A percentile compares a stretch with the other conserved stretches of the same genome.
phyloP scores from a whole-genome alignment of 1,140 invertebrate genomes.

The Drosophila melanogaster region Release_6_plus_ISO1_MT NT_033779.5:15571501-15572000 shows the following conservation, averaged over 20 bases:
- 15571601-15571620: neutral
- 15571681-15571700: constrained; percentile 69
- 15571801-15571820: constrained; percentile 62
- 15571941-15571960: constrained; percentile 67
- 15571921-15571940: constrained; percentile 70
- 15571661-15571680: constrained; percentile 59
- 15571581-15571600: neutral
- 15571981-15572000: constrained; percentile 57
- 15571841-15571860: constrained; percentile 64
- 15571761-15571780: constrained; percentile 5
- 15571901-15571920: constrained; percentile 66
- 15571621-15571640: constrained; percentile 13
- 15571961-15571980: constrained; percentile 7
- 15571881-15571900: constrained; percentile 25
- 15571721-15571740: constrained; percentile 29
- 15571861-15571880: neutral
- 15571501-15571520: neutral
- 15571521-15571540: neutral
- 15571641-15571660: constrained; percentile 50
- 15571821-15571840: constrained; percentile 67
- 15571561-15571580: neutral
- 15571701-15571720: constrained; percentile 43
- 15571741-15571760: constrained; percentile 2
- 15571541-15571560: neutral
- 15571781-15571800: constrained; percentile 32